Conservation (phyloP, 2,888 invertebrate species). For the Eupithecia insigniata region DNA sequence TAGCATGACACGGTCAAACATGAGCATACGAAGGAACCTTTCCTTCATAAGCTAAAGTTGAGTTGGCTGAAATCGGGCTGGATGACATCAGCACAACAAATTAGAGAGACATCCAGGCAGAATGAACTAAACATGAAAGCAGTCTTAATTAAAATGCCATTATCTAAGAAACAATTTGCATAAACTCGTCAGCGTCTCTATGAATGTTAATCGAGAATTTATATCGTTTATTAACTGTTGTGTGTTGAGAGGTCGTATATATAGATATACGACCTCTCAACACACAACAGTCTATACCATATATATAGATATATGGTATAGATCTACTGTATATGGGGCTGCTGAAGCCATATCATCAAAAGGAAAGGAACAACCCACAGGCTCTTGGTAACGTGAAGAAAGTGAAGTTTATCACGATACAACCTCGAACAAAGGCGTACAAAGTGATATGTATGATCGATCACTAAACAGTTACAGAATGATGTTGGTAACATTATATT, state of each 20-base stretch:
- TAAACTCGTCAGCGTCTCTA: constrained; percentile 1
- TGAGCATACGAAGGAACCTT: neutral
- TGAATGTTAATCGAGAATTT: constrained; percentile 2
- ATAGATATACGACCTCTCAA: no score
- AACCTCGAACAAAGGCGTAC: neutral
- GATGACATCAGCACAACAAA: neutral
- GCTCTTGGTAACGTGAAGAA: neutral
- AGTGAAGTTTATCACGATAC: neutral
- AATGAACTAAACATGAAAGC: neutral
- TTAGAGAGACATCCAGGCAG: neutral
- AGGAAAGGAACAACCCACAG: neutral
- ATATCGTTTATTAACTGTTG: constrained; percentile 1
- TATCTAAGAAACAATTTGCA: neutral
- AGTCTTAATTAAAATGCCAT: constrained; percentile 9
- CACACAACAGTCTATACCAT: no score
- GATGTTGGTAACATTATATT: neutral
- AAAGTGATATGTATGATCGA: neutral
- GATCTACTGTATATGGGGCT: neutral
- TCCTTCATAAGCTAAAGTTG: neutral
- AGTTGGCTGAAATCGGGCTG: neutral
- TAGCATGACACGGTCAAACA: neutral
- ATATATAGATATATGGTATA: no score
- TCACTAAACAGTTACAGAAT: neutral
- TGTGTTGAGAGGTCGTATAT: no score
- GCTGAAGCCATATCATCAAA: neutral